Base-by-base conservation (phyloP, 1,140 invertebrate species). In the Lasioglossum albipes region DNA sequence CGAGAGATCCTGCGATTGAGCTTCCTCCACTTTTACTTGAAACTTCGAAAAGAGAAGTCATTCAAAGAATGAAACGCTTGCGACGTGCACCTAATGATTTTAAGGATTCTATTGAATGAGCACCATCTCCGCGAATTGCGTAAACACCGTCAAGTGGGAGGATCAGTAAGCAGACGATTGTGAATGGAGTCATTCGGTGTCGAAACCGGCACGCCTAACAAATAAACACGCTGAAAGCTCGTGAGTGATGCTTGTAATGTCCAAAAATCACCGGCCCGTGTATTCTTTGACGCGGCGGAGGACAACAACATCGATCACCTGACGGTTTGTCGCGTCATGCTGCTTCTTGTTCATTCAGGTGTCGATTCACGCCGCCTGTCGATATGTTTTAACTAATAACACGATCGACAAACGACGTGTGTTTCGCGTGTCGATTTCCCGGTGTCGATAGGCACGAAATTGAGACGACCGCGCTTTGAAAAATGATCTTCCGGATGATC, bases 271-370 rank as follows among this genome's bases (percentile, higher is more conserved):
- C 52, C n/a, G 41, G 49, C n/a, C 54, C 54, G 31, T 65, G 52
- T 85, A 72, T 64, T 82, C 69, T 31, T 73, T 59, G 62, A 67
- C 41, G 54, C 42, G 16, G 74, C 42, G 59, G 68, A 77, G 71
- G 65, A 75, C 62, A 31, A 84, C 78, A 85, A 82, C 89, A 91
- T 91, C 90, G 88, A 91, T 91, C 89, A 89, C 74, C 80, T 75
- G 62, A 79, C 41, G 81, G 83, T 91, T 91, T 84, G 85, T 90
- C 88, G 74, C 80, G 88, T 90, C 89, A 90, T 88, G 83, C 83
- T 85, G 68, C 72, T 65, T 82, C 71, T 79, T 89, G 79, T 85
- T 79, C 81, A 82, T 87, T 87, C 81, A 83, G 57, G 75, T 85
- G 85, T 84, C 87, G 79, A 80, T 89, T 91, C 84, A 87, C 77